Evolutionary conservation across 2,888 invertebrate genomes (phyloP).

Genomic region (Protonemura montana): DNA sequence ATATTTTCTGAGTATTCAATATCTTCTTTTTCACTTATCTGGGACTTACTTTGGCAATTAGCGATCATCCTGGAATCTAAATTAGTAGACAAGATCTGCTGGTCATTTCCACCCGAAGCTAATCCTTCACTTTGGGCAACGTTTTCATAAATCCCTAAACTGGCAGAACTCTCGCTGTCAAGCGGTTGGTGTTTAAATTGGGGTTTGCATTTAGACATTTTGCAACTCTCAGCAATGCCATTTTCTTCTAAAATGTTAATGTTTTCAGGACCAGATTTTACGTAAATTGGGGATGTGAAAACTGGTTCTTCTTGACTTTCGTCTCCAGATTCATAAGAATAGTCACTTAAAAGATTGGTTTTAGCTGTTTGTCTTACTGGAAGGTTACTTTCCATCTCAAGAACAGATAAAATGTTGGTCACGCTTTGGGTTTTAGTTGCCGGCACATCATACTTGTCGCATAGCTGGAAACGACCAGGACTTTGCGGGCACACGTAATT

Average conservation of each 20-base stretch:
- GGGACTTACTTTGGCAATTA: neutral
- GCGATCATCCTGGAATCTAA: neutral
- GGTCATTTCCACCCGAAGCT: neutral
- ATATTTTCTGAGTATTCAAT: neutral
- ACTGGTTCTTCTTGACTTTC: neutral
- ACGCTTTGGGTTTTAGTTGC: neutral
- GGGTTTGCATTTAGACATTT: too few species aligned
- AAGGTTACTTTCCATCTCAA: neutral
- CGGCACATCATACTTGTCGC: neutral
- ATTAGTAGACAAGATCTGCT: neutral
- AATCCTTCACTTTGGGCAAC: neutral
- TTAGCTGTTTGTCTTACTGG: neutral
- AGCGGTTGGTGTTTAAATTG: neutral
- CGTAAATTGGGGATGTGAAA: neutral
- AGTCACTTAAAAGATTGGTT: neutral
- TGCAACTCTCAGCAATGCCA: neutral
- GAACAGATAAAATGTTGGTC: neutral
- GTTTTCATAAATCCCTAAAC: neutral
- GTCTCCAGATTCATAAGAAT: neutral
- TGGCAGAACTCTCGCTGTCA: neutral
- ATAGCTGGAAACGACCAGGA: neutral
- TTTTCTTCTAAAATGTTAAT: neutral
- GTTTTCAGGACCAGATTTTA: neutral
- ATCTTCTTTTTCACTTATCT: neutral
- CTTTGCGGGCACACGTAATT: neutral